A percentile compares a stretch with the other conserved stretches of the same genome.
Evolutionary conservation across 2,113 vertebrate genomes (phyloP).

Genomic region (Epinephelus moara): DNA sequence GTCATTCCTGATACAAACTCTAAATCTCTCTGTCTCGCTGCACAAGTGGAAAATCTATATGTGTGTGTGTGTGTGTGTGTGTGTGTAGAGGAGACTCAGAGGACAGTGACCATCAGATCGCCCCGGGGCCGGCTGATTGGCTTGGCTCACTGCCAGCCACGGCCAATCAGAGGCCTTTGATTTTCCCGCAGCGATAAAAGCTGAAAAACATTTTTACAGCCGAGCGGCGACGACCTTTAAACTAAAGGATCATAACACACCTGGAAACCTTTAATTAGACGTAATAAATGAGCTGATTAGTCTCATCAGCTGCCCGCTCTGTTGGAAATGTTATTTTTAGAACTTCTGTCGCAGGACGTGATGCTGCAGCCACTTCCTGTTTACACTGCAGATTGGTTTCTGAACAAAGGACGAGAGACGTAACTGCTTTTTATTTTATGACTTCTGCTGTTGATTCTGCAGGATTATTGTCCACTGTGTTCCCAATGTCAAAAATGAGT

Average conservation of each 20-base stretch:
- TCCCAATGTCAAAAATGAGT: neutral
- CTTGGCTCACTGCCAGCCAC: conserved; percentile 37
- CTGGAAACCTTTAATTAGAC: conserved; percentile 15
- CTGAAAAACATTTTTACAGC: conserved; percentile 31
- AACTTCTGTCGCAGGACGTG: neutral
- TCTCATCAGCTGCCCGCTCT: neutral
- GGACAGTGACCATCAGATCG: conserved; percentile 50
- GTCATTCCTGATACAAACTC: conserved; percentile 20
- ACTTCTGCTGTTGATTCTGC: too few relatives aligned
- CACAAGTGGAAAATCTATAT: conserved; percentile 32
- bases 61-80: conserved; percentile 33
- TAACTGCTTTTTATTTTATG: neutral
- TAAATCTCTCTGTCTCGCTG: conserved; percentile 12
- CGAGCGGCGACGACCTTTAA: conserved; percentile 45
- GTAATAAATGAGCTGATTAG: neutral
- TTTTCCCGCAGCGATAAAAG: conserved; percentile 54
- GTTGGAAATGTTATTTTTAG: neutral
- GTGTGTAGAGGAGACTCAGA: conserved; percentile 63
- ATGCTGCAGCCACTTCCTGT: neutral
- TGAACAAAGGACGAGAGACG: neutral
- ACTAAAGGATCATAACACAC: conserved; percentile 22
- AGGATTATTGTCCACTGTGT: too few relatives aligned
- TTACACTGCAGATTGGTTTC: neutral
- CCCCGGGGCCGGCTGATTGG: conserved; percentile 47
- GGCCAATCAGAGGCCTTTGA: conserved; percentile 56